These are phyloP conservation scores for Harpagus bidentatus DNA, from an alignment of 2,113 vertebrate species.

Conservation along the genomic window DNA sequence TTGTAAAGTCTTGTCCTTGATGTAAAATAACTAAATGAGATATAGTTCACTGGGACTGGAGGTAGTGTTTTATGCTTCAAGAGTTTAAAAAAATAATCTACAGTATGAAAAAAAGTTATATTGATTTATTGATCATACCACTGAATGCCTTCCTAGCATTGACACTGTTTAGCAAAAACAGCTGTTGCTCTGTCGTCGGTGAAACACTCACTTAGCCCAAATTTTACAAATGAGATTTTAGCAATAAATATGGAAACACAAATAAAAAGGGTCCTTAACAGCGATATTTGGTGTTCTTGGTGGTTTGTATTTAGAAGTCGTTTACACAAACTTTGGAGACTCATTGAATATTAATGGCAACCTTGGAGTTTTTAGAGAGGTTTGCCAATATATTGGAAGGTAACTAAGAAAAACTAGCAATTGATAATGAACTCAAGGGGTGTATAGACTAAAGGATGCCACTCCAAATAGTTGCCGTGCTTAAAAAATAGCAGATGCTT, in stretches of 20 bases:
- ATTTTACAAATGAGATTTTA: background rate
- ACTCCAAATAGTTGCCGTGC: background rate
- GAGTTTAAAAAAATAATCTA: conserved; percentile 57
- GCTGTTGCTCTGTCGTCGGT: background rate
- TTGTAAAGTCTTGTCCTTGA: conserved; percentile 12
- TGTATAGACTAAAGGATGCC: background rate
- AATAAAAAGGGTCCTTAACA: background rate
- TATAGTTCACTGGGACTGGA: background rate
- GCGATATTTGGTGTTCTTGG: background rate
- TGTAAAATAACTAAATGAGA: background rate
- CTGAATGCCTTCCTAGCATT: background rate
- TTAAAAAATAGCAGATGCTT: conserved; percentile 43
- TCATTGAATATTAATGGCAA: background rate
- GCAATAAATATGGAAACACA: background rate
- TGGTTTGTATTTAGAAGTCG: background rate
- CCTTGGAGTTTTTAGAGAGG: conserved; percentile 5
- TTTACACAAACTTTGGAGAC: background rate
- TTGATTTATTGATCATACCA: conserved; percentile 6
- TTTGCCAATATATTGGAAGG: background rate
- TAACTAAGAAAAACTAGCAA: background rate
- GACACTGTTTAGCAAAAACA: conserved; percentile 18
- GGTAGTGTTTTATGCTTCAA: conserved; percentile 30
- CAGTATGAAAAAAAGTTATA: conserved; percentile 43
- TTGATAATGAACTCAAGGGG: background rate
- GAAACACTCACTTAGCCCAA: background rate